Conservation (phyloP, 2,797 vertebrate species). For the Lateolabrax maculatus region DNA sequence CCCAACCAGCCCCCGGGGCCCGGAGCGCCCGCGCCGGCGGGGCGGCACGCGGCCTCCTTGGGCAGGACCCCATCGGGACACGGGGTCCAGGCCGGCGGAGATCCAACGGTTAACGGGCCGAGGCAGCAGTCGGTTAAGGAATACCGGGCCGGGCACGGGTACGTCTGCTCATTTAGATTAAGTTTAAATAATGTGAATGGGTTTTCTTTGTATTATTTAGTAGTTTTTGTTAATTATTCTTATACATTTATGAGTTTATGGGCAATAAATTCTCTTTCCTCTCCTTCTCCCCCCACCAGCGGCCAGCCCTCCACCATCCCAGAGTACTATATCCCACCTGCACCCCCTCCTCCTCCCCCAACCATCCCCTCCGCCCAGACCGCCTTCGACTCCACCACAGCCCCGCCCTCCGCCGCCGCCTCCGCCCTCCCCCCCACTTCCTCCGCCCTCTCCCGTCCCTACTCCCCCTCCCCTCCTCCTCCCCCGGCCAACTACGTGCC, state of each 20-base stretch:
- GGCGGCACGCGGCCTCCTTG: slow-evolving; percentile 85
- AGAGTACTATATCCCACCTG: slow-evolving; percentile 90
- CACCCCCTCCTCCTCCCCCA: slow-evolving; percentile 89
- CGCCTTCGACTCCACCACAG: slow-evolving; percentile 89
- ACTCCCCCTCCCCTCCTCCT: slow-evolving; percentile 80
- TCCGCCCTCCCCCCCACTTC: slow-evolving; percentile 77
- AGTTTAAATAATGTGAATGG: background rate
- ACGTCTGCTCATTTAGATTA: background rate
- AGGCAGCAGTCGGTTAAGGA: slow-evolving; percentile 90
- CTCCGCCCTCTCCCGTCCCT: slow-evolving; percentile 79
- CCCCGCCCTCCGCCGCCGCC: slow-evolving; percentile 64
- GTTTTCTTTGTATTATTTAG: background rate
- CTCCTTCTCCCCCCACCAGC: slow-evolving; percentile 61
- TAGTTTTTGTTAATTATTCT: background rate
- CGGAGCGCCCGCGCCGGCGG: slow-evolving; percentile 57
- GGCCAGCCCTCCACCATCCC: slow-evolving; percentile 88
- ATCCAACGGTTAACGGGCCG: slow-evolving; percentile 90
- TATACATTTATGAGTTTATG: background rate
- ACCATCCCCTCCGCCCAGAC: slow-evolving; percentile 92
- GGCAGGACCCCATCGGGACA: slow-evolving; percentile 88
- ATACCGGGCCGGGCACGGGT: slow-evolving; percentile 84
- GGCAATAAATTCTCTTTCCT: background rate
- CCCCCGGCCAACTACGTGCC: slow-evolving; percentile 82
- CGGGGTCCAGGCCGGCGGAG: slow-evolving; percentile 77
- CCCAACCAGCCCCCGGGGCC: slow-evolving; percentile 79